phyloP scores from a whole-genome alignment of 2,888 invertebrate species.

The Spatulosminthurus flaviceps region DNA sequence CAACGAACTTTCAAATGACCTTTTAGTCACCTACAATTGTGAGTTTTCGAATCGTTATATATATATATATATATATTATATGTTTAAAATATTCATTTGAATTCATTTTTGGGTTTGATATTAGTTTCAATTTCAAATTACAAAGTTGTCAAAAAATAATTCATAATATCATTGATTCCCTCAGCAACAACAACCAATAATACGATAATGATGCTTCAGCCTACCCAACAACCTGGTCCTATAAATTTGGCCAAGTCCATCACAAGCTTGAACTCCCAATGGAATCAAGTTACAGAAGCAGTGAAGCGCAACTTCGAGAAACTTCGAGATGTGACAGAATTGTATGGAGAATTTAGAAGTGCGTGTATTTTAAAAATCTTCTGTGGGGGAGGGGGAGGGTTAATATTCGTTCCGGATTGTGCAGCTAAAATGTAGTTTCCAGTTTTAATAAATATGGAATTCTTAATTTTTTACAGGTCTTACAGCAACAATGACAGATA shows the following conservation, averaged over 20 bases:
- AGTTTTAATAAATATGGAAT: no score
- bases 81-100: no score
- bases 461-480: conserved; percentile 71
- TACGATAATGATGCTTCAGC: conserved; percentile 36
- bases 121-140: no score
- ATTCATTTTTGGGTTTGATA: no score
- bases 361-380: no score
- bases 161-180: not conserved
- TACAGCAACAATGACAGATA: conserved; percentile 80
- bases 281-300: conserved; percentile 77
- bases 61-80: no score
- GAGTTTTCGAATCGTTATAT: no score
- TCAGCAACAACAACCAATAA: conserved; percentile 31
- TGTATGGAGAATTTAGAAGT: conserved; percentile 77
- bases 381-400: no score
- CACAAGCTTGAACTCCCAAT: conserved; percentile 76
- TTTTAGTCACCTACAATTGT: conserved; percentile 56
- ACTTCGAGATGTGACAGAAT: conserved; percentile 79
- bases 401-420: no score
- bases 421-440: no score
- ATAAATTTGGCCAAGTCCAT: conserved; percentile 69
- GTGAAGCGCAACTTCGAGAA: conserved; percentile 73
- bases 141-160: not conserved
- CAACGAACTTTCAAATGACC: conserved; percentile 72
- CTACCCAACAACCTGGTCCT: conserved; percentile 42